Evolutionary conservation across 2,888 invertebrate genomes (phyloP).

Genomic region (Lithophane ornitopus): DNA sequence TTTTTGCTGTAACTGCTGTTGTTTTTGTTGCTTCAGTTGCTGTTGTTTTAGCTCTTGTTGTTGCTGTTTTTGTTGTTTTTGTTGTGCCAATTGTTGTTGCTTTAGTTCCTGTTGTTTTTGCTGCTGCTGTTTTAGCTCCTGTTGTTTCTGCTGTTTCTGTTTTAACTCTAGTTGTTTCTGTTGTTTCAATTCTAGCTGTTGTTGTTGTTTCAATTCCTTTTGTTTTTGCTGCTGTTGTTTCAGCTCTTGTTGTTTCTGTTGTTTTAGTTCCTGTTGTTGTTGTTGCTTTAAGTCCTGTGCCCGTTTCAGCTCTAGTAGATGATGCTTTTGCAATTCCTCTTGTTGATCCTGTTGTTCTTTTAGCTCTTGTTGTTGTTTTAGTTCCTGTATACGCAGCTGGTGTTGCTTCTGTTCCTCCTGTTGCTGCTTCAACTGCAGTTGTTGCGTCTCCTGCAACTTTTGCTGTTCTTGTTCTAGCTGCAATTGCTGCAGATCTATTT

Average conservation of each 20-base stretch:
- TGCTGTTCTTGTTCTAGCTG: conserved; percentile 29
- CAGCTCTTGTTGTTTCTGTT: conserved; percentile 38
- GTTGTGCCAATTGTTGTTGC: conserved; percentile 35
- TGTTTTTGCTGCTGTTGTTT: conserved; percentile 38
- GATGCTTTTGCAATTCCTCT: conserved; percentile 58
- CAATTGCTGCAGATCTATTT: conserved; percentile 21
- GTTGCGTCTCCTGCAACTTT: conserved; percentile 32
- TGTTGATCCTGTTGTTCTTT: conserved; percentile 49
- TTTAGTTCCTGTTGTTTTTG: conserved; percentile 38
- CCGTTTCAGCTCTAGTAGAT: conserved; percentile 48
- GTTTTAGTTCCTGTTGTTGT: conserved; percentile 37
- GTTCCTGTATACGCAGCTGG: conserved; percentile 26
- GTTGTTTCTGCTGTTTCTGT: conserved; percentile 46
- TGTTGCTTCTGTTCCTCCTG: conserved; percentile 38
- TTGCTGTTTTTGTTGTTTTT: conserved; percentile 26
- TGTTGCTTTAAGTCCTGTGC: conserved; percentile 42
- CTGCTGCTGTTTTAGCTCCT: conserved; percentile 23
- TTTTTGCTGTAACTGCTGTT: conserved; percentile 30
- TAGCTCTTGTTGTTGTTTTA: conserved; percentile 42
- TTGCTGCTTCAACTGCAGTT: conserved; percentile 38
- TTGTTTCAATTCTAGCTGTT: conserved; percentile 32
- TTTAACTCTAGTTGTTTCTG: conserved; percentile 32
- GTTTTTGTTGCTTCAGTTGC: conserved; percentile 27
- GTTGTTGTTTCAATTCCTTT: conserved; percentile 40
- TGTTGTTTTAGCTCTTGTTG: conserved; percentile 36